phyloP scores from a whole-genome alignment of 1,140 invertebrate species.

The Kradibia gibbosae region DNA sequence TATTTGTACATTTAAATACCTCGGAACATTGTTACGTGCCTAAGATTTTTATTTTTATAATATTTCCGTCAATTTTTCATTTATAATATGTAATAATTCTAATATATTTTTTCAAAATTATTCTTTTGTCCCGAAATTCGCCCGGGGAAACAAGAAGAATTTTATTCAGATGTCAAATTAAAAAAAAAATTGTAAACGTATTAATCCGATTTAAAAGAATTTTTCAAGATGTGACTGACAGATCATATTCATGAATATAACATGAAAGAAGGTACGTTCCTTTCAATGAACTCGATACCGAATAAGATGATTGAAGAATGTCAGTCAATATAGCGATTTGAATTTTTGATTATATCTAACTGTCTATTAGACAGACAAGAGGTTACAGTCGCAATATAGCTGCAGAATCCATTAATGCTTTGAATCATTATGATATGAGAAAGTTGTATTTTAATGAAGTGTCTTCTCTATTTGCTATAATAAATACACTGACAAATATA shows the following conservation, averaged over 20 bases:
- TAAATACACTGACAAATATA: constrained; percentile 6
- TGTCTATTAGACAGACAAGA: neutral
- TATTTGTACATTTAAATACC: too few species aligned
- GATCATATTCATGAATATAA: constrained; percentile 12
- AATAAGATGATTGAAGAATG: constrained; percentile 10
- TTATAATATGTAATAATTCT: too few species aligned
- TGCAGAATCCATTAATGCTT: constrained; percentile 6
- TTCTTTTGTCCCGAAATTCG: neutral
- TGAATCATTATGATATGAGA: constrained; percentile 24
- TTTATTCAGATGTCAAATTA: neutral
- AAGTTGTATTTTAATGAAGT: constrained; percentile 4
- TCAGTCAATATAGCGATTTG: constrained; percentile 9
- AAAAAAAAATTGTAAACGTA: neutral
- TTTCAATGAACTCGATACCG: neutral
- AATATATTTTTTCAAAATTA: too few species aligned
- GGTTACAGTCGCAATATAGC: neutral
- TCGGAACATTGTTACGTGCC: too few species aligned
- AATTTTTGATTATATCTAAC: neutral
- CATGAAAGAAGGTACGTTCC: neutral
- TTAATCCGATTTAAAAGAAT: neutral
- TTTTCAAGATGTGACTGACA: neutral
- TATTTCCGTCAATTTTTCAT: too few species aligned
- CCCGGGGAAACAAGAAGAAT: neutral
- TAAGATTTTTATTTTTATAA: too few species aligned
- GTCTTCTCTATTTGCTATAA: neutral